These are phyloP conservation scores for Ethmia dodecea DNA, from an alignment of 2,888 invertebrate genomes.

Conservation along the genomic window DNA sequence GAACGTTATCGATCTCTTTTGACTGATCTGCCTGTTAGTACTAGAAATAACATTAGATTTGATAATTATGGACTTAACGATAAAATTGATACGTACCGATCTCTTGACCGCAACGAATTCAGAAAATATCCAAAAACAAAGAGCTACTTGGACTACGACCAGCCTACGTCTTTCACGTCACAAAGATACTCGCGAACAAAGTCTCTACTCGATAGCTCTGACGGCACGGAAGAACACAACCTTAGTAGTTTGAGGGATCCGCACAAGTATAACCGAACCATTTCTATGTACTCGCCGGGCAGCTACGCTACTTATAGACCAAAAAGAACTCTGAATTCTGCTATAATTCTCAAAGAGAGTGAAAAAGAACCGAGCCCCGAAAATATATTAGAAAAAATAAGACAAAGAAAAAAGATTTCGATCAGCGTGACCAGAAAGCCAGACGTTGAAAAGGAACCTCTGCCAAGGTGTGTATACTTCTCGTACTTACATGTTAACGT, in stretches of 20 bases:
- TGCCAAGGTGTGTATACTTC: slow-evolving; percentile 69
- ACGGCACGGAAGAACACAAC: slow-evolving; percentile 46
- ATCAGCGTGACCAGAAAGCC: slow-evolving; percentile 70
- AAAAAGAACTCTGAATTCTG: slow-evolving; percentile 66
- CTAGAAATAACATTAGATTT: slow-evolving; percentile 52
- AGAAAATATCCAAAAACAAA: slow-evolving; percentile 58
- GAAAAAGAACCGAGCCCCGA: slow-evolving; percentile 71
- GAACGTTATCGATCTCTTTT: slow-evolving; percentile 64
- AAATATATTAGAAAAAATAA: slow-evolving; percentile 71
- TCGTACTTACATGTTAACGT: slow-evolving; percentile 41
- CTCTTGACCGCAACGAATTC: slow-evolving; percentile 67
- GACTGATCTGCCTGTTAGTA: slow-evolving; percentile 46
- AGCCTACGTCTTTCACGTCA: slow-evolving; percentile 52
- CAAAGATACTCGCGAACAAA: slow-evolving; percentile 65
- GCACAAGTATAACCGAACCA: slow-evolving; percentile 61
- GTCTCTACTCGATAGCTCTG: slow-evolving; percentile 61
- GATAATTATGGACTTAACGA: slow-evolving; percentile 60
- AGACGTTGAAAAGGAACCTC: slow-evolving; percentile 57
- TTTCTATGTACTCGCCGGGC: slow-evolving; percentile 70
- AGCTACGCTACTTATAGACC: slow-evolving; percentile 72
- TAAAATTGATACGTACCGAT: slow-evolving; percentile 66
- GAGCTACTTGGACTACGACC: slow-evolving; percentile 63
- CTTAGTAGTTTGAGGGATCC: slow-evolving; percentile 51
- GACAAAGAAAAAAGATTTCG: slow-evolving; percentile 67
- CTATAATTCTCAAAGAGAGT: slow-evolving; percentile 69